A percentile compares a stretch with the other conserved stretches of the same genome.
phyloP scores from a whole-genome alignment of 2,113 vertebrate species.

The Embiotoca jacksoni region DNA sequence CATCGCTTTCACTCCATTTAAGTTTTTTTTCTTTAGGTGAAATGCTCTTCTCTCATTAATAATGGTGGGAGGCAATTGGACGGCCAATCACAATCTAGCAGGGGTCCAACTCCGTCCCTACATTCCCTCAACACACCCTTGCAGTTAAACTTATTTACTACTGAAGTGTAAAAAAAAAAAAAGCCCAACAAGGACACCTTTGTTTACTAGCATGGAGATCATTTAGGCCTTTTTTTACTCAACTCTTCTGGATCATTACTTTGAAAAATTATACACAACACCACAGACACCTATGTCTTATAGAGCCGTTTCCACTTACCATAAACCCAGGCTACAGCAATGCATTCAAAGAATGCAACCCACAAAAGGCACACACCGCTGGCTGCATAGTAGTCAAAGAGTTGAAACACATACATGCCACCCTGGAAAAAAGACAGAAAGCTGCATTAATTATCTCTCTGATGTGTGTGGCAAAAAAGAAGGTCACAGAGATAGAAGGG shows the following conservation, averaged over 20 bases:
- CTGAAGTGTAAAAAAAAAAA: slow-evolving; percentile 22
- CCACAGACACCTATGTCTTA: slow-evolving; percentile 11
- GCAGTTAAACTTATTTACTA: slow-evolving; percentile 66
- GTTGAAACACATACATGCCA: slow-evolving; percentile 99
- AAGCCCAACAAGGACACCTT: slow-evolving; percentile 52
- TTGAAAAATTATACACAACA: slow-evolving; percentile 42
- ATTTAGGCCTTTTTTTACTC: slow-evolving; percentile 34
- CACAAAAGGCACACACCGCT: slow-evolving; percentile 99
- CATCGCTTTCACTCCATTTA: background rate
- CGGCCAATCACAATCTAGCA: slow-evolving; percentile 39
- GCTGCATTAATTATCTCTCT: slow-evolving; percentile 29
- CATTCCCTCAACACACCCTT: slow-evolving; percentile 2
- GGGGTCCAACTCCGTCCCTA: background rate
- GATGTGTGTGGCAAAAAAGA: slow-evolving; percentile 18
- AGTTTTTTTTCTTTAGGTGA: slow-evolving; percentile 4
- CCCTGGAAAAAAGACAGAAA: slow-evolving; percentile 84
- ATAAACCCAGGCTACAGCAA: slow-evolving; percentile 99
- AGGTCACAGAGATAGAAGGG: slow-evolving; percentile 35
- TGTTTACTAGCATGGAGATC: slow-evolving; percentile 53
- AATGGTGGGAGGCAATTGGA: slow-evolving; percentile 35
- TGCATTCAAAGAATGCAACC: slow-evolving; percentile 99
- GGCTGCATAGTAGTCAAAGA: slow-evolving; percentile 99
- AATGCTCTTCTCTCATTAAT: slow-evolving; percentile 20
- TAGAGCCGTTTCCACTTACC: slow-evolving; percentile 86
- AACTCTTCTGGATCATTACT: slow-evolving; percentile 41